Percentiles rank a stretch among this genome's conserved stretches.
Evolutionary conservation across 2,113 vertebrate species (phyloP).

Genomic region (Tachysurus fulvidraco): DNA sequence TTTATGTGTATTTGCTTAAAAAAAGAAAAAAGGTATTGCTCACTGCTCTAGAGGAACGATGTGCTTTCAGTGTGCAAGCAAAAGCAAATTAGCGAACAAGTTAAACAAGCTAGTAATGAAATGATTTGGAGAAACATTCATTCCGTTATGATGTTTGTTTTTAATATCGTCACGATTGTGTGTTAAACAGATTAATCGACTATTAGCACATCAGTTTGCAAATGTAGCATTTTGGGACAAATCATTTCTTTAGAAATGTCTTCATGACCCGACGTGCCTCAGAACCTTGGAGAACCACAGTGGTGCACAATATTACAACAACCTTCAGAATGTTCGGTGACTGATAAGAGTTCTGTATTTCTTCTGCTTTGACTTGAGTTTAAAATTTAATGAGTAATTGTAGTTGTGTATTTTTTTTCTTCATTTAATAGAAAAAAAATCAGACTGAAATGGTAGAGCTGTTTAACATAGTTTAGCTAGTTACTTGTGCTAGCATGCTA

Average conservation of each 20-base stretch:
- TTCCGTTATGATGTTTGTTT: too few species aligned
- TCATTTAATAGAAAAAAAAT: not conserved
- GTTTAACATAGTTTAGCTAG: not conserved
- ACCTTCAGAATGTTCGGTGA: not conserved
- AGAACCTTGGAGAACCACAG: not conserved
- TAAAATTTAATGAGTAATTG: not conserved
- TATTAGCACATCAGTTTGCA: not conserved
- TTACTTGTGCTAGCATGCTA: not conserved
- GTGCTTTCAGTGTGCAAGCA: not conserved
- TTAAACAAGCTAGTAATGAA: not conserved
- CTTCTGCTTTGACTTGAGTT: not conserved
- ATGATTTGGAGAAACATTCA: not conserved
- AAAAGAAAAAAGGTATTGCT: not conserved
- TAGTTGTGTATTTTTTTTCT: not conserved
- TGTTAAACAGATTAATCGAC: not conserved
- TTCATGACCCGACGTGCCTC: not conserved
- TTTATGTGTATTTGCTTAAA: not conserved
- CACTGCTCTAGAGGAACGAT: not conserved
- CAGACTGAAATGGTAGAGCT: not conserved
- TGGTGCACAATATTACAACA: not conserved
- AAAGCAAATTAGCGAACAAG: not conserved
- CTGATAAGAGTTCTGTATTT: not conserved
- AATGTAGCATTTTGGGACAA: not conserved
- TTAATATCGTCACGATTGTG: not conserved
- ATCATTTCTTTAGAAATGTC: not conserved